Evolutionary conservation across 2,888 invertebrate species (phyloP), one percentile per base, ranked within the genome.

Genomic region (Cephonodes hylas): DNA sequence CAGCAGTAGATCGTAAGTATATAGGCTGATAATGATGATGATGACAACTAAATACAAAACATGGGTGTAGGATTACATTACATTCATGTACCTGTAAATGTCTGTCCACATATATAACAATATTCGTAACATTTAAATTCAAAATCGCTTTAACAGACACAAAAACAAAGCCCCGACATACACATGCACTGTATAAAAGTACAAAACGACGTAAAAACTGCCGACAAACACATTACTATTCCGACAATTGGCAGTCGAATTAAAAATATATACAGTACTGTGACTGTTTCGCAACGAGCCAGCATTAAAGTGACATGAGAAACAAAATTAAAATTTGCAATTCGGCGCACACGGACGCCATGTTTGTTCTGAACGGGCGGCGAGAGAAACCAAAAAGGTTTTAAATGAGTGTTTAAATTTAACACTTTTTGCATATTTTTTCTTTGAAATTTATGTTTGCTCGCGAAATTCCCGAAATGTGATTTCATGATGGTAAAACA

Each of bases 291-390:
- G 13, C 22, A 18, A 20, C n/a, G 5, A n/a, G 5, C 13, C 34
- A 22, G 13, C 22, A 57, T 34, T 22, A 58, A 58, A 38, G n/a
- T 42, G 38, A 42, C 23, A n/a, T 58, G 10, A 58, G 15, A 48
- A 57, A 58, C 57, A 42, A 58, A 58, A 58, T 58, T 58, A 58
- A 58, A 58, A 58, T 58, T 58, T n/a, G 38, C 34, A 3, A 58
- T 34, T 58, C 57, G 15, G 38, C 15, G 13, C 57, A n/a, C 18
- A 15, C 53, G 53, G 3, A 15, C 27, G 27, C 53, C n/a, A n/a
- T 58, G 57, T 58, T 23, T 23, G 57, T n/a, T 31, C n/a, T n/a
- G 38, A 38, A n/a, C 1, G n/a, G n/a, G n/a, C 3, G 13, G 6
- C 53, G 3, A 2, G 27, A 56, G 10, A 38, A 57, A 15, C 4